Evolutionary conservation across 2,113 vertebrate genomes (phyloP), one percentile per base, ranked within the genome.

Genomic region (Erinaceus europaeus): DNA sequence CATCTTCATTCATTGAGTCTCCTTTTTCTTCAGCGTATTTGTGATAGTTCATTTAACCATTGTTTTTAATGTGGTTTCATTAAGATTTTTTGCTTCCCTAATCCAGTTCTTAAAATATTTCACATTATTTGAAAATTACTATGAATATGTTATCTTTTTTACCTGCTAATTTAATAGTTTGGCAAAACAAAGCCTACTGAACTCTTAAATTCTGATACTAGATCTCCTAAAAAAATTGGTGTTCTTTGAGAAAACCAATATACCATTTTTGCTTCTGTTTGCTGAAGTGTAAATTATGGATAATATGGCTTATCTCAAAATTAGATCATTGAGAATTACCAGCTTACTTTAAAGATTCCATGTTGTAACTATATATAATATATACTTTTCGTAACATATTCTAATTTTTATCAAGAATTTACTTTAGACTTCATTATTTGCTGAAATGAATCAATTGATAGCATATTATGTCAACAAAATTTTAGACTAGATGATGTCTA

Each of bases 91-190:
- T 85, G 77, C 38, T 64, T 67, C 13, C 12, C 27, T 91, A 62
- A 88, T 78, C 62, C 29, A 50, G 61, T 46, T 77, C 68, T n/a
- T 57, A 27, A 93, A 88, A 74, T 64, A 50, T 13, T 84, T 85
- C 62, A 29, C 48, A 18, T 85, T 86, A 85, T 23, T 61, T 67
- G 78, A 92, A 86, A 53, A 80, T 73, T 29, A 53, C 25, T 42
- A 53, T 67, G 76, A 82, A 21, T 21, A 38, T 5, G 34, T 32
- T 52, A 14, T 4, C 42, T 76, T 53, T 76, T 82, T 29, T 1
- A 29, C 12, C 59, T 73, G 32, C 13, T 62, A 57, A 4, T 23
- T 65, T 72, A 38, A 4, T 8, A 40, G 34, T 57, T 6, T 53
- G 42, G 44, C 8, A 50, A 68, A 15, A 8, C 21, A 65, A 11